Base-by-base conservation (phyloP, 2,797 vertebrate genomes). In the Mus minutoides region DNA sequence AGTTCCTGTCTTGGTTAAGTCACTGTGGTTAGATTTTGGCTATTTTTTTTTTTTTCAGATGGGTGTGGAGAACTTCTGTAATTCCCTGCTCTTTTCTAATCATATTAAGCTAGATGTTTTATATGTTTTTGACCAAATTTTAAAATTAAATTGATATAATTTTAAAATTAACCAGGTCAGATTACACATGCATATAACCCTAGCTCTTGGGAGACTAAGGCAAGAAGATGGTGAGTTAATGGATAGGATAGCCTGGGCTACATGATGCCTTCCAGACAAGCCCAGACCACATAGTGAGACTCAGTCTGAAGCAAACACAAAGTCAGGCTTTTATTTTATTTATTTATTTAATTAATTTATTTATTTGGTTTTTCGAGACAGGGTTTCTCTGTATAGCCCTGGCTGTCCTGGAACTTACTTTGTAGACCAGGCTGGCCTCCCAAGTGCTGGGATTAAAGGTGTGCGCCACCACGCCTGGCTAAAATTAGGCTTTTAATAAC, bases 71-170 rank as follows among this genome's bases (percentile, higher is more conserved):
- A 58, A 46, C 43, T 56, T 40, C 4, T 26, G 8, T 31, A 37
- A 37, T 34, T 67, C 2, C 73, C 22, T 94, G 3, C 7, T 91
- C 0, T 86, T 88, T 95, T 43, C 34, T 94, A 87, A 43, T 78
- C 40, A 40, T 49, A 10, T 29, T 79, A 24, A 76, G 13, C 88
- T 49, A 2, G 46, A 58, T 83, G 37, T 37, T 90, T 95, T 73
- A 10, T 37, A 49, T 82, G 40, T 76, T 94, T 43, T 54, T 93
- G n/a, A 79, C 79, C 80, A 94, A 83, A 71, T 87, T 96, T 62
- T 31, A 52, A 90, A 69, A 71, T 91, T 94, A 77, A 29, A 79
- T 12, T 40, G n/a, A 79, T 83, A 82, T 95, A 86, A 76, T 90
- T 97, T 60, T 22, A 52, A 85, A 69, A 71, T 88, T 82, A 26